phyloP scores from a whole-genome alignment of 2,113 vertebrate species.

The Hippocampus abdominalis region DNA sequence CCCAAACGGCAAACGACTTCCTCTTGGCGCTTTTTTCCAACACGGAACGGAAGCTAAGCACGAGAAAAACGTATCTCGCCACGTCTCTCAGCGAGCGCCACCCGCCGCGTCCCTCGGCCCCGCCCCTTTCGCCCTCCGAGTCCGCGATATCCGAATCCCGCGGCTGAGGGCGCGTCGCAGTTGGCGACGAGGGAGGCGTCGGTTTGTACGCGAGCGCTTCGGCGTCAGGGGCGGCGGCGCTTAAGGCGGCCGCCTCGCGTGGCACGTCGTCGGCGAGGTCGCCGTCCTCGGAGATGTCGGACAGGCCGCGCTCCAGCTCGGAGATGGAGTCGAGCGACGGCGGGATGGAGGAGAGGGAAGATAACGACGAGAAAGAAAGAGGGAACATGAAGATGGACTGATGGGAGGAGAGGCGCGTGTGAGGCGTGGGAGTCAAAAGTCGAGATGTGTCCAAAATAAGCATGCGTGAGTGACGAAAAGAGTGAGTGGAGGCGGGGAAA shows the following conservation, averaged over 20 bases:
- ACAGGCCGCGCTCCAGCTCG: constrained; percentile 81
- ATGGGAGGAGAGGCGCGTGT: constrained; percentile 23
- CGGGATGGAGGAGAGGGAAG: constrained; percentile 71
- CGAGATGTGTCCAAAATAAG: constrained; percentile 20
- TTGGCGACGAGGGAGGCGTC: constrained; percentile 4
- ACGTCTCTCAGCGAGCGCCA: constrained; percentile 42
- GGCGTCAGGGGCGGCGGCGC: constrained; percentile 22
- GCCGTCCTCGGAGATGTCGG: constrained; percentile 89
- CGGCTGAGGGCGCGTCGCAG: constrained; percentile 5
- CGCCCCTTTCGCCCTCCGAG: constrained; percentile 28
- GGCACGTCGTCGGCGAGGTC: constrained; percentile 39
- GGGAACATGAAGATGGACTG: constrained; percentile 77
- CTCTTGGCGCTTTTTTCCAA: constrained; percentile 23
- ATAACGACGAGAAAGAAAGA: constrained; percentile 75
- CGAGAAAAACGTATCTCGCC: constrained; percentile 44
- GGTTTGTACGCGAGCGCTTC: constrained; percentile 30
- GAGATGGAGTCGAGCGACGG: constrained; percentile 77
- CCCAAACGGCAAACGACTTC: constrained; percentile 20
- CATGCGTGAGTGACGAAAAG: constrained; percentile 34
- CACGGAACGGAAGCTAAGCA: constrained; percentile 44
- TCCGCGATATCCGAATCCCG: constrained; percentile 11
- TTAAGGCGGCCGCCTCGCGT: constrained; percentile 5
- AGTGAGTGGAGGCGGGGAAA: constrained; percentile 39
- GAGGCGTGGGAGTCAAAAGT: constrained; percentile 9
- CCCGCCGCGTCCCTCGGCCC: constrained; percentile 4